A percentile compares a stretch with the other conserved stretches of the same genome.
Evolutionary conservation across 2,888 invertebrate species (phyloP).

Genomic region (Acanthosepion lycidas): DNA sequence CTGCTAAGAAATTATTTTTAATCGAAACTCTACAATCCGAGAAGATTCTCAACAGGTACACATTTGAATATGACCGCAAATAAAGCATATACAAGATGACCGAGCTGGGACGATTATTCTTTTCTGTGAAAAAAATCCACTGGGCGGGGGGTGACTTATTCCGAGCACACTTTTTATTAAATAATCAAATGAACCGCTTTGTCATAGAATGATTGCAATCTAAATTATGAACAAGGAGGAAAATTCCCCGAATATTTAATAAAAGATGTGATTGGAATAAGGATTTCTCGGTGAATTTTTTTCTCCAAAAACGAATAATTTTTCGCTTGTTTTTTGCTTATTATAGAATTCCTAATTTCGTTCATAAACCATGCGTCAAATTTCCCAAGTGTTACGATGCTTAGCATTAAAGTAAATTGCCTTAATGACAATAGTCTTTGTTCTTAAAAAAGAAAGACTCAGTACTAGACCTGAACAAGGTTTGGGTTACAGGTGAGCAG

Average conservation of each 20-base stretch:
- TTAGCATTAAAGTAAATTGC: background rate
- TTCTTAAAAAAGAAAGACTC: background rate
- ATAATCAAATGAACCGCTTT: too few species aligned
- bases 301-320: too few species aligned
- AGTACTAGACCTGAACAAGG: background rate
- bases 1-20: background rate
- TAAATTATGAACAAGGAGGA: too few species aligned
- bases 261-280: too few species aligned
- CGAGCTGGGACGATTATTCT: too few species aligned
- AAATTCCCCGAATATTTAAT: too few species aligned
- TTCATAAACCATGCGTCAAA: background rate
- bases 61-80: background rate
- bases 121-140: too few species aligned
- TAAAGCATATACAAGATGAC: background rate
- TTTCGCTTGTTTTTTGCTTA: too few species aligned
- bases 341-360: background rate
- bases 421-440: background rate
- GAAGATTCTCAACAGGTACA: background rate
- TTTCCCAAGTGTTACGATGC: background rate
- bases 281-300: too few species aligned
- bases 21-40: background rate
- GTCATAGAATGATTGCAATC: too few species aligned
- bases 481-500: background rate
- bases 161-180: too few species aligned
- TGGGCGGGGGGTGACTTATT: too few species aligned